These are phyloP conservation scores for Anthopleura xanthogrammica DNA, from an alignment of 92 coral and sea anemone species.

Conservation along the genomic window DNA sequence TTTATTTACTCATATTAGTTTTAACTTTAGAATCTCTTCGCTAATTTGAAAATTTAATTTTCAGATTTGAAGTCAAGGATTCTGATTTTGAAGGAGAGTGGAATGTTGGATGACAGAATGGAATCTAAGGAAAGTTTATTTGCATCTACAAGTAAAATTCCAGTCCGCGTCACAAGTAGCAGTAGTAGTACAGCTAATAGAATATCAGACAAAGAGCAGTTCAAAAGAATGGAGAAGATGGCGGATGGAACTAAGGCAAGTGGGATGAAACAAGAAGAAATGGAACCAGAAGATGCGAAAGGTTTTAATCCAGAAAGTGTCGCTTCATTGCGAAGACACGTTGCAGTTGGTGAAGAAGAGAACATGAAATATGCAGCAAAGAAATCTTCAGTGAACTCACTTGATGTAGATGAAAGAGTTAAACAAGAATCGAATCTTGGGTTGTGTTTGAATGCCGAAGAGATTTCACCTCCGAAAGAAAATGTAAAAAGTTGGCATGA, in stretches of 20 bases:
- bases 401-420: background rate
- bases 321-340: background rate
- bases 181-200: background rate
- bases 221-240: background rate
- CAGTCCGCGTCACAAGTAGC: background rate
- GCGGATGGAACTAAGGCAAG: background rate
- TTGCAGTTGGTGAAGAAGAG: background rate
- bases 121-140: background rate
- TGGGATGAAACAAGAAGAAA: background rate
- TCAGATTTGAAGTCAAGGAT: constrained; percentile 4
- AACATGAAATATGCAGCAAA: background rate
- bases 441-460: background rate
- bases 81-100: background rate
- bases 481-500: background rate
- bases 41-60: background rate
- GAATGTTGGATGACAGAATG: background rate
- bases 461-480: background rate
- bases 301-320: background rate
- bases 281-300: background rate
- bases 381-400: background rate
- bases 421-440: background rate
- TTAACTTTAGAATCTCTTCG: background rate
- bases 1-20: no score
- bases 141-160: background rate
- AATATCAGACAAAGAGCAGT: background rate